Evolutionary conservation across 2,888 invertebrate species (phyloP), one percentile per base, ranked within the genome.

Genomic region (Lampropteryx suffumata): DNA sequence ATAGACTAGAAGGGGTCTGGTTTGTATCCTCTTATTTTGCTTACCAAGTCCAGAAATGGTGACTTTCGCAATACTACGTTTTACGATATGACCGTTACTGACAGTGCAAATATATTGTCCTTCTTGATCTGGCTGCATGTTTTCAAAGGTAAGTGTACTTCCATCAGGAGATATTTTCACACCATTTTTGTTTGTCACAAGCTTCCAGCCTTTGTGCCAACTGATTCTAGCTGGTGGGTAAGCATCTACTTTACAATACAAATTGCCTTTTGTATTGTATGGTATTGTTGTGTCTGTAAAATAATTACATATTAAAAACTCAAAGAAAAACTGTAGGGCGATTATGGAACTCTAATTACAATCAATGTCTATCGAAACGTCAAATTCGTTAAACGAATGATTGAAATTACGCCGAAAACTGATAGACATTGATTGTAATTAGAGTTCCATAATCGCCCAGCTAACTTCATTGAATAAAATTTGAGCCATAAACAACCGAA

Each of bases 221-320:
- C 33, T 32, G 1, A 59, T 50, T 9, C 28, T 21, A 6, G 50
- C 55, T 24, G 53, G 55, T 8, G 58, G 58, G 29, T 48, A 48
- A 10, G 53, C 52, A 11, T 59, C 46, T 3, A 59, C 36, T 26
- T 37, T 26, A 11, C 58, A 59, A 12, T 14, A 13, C 0, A 59
- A 10, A 13, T 40, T 32, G 7, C 29, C 46, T 33, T 50, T 39
- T 17, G 50, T 26, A 8, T 37, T 32, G 12, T 50, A 58, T 9
- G 41, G 26, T n/a, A 50, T 30, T 2, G 6, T 8, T 21, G 27
- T 41, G 26, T 41, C 50, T 50, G 41, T 8, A 48, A 50, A 14
- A 24, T n/a, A n/a, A n/a, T n/a, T n/a, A n/a, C n/a, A n/a, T n/a
- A n/a, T n/a, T n/a, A n/a, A n/a, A n/a, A n/a, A n/a, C n/a, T n/a